Evolutionary conservation across 2,797 vertebrate genomes (phyloP).

Genomic region (Mormyrus proboscirostris): DNA sequence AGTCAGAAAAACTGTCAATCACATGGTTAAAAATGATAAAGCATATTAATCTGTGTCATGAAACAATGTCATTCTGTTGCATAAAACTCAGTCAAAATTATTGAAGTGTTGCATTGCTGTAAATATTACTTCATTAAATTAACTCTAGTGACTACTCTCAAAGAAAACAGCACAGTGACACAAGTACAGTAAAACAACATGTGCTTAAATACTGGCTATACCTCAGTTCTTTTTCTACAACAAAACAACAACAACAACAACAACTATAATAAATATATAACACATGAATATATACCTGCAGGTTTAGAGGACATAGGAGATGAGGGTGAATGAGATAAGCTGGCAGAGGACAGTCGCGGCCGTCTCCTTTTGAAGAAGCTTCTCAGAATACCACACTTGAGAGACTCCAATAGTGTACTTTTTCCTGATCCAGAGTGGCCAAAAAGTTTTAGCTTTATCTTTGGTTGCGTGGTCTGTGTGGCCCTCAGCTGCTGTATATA

Average conservation of each 20-base stretch:
- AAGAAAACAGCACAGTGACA: background rate
- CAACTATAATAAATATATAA: background rate
- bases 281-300: constrained; percentile 61
- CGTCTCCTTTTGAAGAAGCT: constrained; percentile 89
- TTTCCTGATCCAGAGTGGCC: constrained; percentile 83
- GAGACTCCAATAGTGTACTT: constrained; percentile 85
- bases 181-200: background rate
- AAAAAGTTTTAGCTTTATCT: constrained; percentile 90
- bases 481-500: constrained; percentile 90
- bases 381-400: constrained; percentile 88
- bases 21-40: background rate
- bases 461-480: constrained; percentile 73
- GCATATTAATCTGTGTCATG: background rate
- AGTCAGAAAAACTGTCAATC: background rate
- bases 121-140: background rate
- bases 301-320: constrained; percentile 84
- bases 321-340: constrained; percentile 74
- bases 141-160: background rate
- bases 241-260: background rate
- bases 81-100: background rate
- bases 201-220: background rate
- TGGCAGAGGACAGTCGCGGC: constrained; percentile 72
- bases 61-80: background rate
- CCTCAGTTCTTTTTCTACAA: background rate
- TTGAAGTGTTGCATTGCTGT: background rate